Percentiles rank a stretch among this genome's conserved stretches.
phyloP scores from a whole-genome alignment of 2,797 vertebrate genomes.

The Antennarius maculatus region DNA sequence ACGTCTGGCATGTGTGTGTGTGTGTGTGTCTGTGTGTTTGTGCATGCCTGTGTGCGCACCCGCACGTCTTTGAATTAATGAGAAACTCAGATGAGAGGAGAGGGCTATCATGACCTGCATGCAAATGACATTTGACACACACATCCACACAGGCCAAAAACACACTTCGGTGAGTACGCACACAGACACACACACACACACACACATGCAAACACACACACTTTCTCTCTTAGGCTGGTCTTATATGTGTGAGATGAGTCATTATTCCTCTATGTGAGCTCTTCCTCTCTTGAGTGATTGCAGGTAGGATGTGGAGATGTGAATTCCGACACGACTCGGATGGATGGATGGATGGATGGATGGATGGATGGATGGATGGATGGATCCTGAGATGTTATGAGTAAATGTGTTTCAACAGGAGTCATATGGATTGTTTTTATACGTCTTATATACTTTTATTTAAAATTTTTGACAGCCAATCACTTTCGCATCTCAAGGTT shows the following conservation, averaged over 20 bases:
- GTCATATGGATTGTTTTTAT: too few species aligned
- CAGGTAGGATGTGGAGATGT: too few species aligned
- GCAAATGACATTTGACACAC: constrained; percentile 58
- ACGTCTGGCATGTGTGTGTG: constrained; percentile 1
- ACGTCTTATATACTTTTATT: too few species aligned
- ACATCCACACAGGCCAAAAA: constrained; percentile 4
- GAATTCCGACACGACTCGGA: too few species aligned
- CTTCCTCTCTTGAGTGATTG: constrained; percentile 11
- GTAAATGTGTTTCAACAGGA: too few species aligned
- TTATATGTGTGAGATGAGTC: constrained; percentile 24
- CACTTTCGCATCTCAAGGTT: too few species aligned
- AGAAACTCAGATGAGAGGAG: constrained; percentile 70
- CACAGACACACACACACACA: not conserved
- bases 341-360: not conserved
- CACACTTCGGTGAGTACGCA: constrained; percentile 12
- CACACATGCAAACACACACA: constrained; percentile 3
- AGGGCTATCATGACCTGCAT: constrained; percentile 69
- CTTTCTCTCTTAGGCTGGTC: constrained; percentile 18
- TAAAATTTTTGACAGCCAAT: too few species aligned
- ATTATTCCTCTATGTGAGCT: constrained; percentile 33
- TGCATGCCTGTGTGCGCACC: constrained; percentile 17
- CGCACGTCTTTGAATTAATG: constrained; percentile 65
- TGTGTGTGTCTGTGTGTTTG: constrained; percentile 20
- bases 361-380: too few species aligned
- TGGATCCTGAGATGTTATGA: too few species aligned